A percentile compares a stretch with the other conserved stretches of the same genome.
Evolutionary conservation across 92 coral and sea anemone genomes (phyloP).

Genomic region (Palythoa heliodiscus): DNA sequence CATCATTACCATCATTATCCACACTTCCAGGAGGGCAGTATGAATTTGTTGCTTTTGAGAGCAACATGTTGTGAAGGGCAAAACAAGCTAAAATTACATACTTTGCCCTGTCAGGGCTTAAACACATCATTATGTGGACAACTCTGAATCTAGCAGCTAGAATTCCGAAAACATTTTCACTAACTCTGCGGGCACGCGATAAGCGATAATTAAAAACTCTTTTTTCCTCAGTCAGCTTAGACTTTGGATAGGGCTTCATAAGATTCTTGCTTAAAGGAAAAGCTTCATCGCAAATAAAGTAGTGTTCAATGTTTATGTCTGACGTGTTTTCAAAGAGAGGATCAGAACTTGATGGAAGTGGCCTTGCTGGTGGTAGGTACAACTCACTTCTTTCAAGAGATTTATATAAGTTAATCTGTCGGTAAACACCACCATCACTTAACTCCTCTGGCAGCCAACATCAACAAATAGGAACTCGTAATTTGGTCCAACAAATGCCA

Average conservation of each 20-base stretch:
- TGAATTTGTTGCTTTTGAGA: too few species aligned
- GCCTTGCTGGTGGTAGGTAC: slow-evolving; percentile 24
- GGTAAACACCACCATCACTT: slow-evolving; percentile 34
- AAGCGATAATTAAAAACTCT: slow-evolving; percentile 48
- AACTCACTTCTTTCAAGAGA: slow-evolving; percentile 6
- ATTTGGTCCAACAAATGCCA: slow-evolving; percentile 2
- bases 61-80: background rate
- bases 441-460: slow-evolving; percentile 20
- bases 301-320: background rate
- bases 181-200: slow-evolving; percentile 56
- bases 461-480: slow-evolving; percentile 6
- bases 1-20: background rate
- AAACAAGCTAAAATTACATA: background rate
- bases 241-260: slow-evolving; percentile 33
- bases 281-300: slow-evolving; percentile 1
- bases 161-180: slow-evolving; percentile 57
- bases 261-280: background rate
- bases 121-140: background rate
- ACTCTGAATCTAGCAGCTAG: background rate
- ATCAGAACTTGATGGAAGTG: background rate
- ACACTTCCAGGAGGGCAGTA: background rate
- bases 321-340: background rate
- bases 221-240: slow-evolving; percentile 16
- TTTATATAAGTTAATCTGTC: slow-evolving; percentile 8
- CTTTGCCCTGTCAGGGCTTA: background rate